phyloP scores from a whole-genome alignment of 2,888 invertebrate genomes.

The Gibbula magus region DNA sequence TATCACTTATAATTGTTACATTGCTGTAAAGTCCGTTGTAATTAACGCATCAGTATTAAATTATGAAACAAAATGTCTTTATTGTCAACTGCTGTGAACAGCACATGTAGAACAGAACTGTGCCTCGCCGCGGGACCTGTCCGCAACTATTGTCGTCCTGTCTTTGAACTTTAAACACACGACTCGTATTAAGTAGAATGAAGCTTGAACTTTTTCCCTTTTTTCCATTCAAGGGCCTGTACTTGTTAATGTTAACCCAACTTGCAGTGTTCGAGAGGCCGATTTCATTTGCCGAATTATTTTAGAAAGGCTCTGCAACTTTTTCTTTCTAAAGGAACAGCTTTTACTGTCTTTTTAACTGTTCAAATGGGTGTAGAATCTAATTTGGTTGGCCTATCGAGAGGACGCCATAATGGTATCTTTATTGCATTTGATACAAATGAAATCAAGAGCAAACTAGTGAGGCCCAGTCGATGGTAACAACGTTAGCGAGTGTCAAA shows the following conservation, averaged over 20 bases:
- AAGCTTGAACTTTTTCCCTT: neutral
- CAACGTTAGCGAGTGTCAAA: neutral
- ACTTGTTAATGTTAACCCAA: neutral
- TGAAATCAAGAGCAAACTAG: conserved; percentile 9
- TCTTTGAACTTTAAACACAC: too few relatives aligned
- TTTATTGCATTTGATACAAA: conserved; percentile 31
- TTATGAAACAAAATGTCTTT: too few relatives aligned
- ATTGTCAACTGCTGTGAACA: too few relatives aligned
- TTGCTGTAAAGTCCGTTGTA: too few relatives aligned
- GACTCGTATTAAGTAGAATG: too few relatives aligned
- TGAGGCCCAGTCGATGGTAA: conserved; percentile 11
- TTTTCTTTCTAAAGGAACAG: conserved; percentile 1
- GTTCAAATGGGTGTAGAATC: conserved; percentile 19
- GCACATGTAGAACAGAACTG: too few relatives aligned
- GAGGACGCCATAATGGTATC: conserved; percentile 25
- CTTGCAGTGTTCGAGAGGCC: neutral
- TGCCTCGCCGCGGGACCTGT: too few relatives aligned
- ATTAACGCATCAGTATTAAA: too few relatives aligned
- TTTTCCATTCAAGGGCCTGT: neutral
- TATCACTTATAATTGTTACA: too few relatives aligned
- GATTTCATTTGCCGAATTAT: conserved; percentile 5
- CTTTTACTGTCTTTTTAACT: conserved; percentile 27
- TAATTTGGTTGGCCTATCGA: conserved; percentile 20
- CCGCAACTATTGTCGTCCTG: too few relatives aligned
- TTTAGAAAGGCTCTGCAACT: neutral